These are phyloP conservation scores for Leptinotarsa undecemlineata DNA, from an alignment of 1,140 invertebrate genomes.

Conservation along the genomic window DNA sequence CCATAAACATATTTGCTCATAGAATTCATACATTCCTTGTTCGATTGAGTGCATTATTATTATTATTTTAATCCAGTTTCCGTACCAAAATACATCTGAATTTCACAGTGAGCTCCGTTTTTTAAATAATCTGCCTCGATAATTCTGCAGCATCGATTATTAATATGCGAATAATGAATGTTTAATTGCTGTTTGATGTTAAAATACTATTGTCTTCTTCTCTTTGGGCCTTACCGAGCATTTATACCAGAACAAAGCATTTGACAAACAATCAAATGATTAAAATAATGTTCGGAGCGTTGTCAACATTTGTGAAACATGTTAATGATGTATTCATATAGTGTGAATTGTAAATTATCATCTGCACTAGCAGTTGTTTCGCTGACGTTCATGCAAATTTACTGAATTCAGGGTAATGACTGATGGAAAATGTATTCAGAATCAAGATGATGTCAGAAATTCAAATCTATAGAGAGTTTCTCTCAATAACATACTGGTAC, in stretches of 20 bases:
- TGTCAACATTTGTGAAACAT: constrained; percentile 5
- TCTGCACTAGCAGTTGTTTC: neutral
- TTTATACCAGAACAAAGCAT: neutral
- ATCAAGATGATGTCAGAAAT: too few relatives aligned
- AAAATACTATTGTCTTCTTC: constrained; percentile 1
- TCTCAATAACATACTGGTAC: too few relatives aligned
- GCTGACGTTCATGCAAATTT: neutral
- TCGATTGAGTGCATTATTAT: too few relatives aligned
- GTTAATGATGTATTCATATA: constrained; percentile 1
- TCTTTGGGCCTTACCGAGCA: neutral
- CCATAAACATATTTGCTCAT: too few relatives aligned
- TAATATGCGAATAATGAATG: neutral
- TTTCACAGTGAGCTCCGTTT: too few relatives aligned
- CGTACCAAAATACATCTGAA: too few relatives aligned
- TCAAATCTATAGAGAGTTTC: too few relatives aligned
- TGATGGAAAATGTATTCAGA: neutral
- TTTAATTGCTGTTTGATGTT: neutral
- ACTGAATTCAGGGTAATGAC: neutral
- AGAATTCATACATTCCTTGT: too few relatives aligned
- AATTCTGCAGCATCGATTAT: neutral
- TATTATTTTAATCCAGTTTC: too few relatives aligned
- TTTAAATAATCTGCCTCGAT: too few relatives aligned
- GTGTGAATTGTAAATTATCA: constrained; percentile 1
- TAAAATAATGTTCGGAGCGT: constrained; percentile 7
- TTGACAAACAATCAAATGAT: constrained; percentile 1